A percentile compares a stretch with the other conserved stretches of the same genome.
Evolutionary conservation across 2,888 invertebrate species (phyloP).

Genomic region (Coronaproctus castanopsis): DNA sequence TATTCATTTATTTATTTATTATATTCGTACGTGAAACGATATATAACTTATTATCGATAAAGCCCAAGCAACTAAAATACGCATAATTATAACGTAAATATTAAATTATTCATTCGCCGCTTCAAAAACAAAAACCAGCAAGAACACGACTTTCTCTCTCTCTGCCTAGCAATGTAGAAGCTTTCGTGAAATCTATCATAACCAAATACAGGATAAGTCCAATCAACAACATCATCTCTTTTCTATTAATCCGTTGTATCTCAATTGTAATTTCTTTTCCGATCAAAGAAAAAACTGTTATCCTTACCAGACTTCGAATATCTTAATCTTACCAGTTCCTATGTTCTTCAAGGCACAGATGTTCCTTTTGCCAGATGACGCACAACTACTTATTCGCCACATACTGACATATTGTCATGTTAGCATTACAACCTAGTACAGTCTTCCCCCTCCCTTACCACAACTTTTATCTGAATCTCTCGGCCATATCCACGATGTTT

Average conservation of each 20-base stretch:
- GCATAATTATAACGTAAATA: too few relatives aligned
- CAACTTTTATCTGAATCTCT: background rate
- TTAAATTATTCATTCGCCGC: too few relatives aligned
- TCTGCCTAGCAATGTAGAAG: background rate
- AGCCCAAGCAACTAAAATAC: too few relatives aligned
- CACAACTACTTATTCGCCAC: background rate
- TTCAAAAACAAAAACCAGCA: too few relatives aligned
- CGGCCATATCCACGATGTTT: background rate
- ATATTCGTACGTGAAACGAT: too few relatives aligned
- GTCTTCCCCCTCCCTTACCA: background rate
- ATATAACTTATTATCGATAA: too few relatives aligned
- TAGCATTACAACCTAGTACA: background rate
- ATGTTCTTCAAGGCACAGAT: background rate
- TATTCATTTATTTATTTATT: too few relatives aligned
- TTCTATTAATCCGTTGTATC: background rate
- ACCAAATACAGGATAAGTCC: background rate
- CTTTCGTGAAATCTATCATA: background rate
- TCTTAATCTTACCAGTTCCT: background rate
- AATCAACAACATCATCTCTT: background rate
- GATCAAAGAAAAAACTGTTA: background rate
- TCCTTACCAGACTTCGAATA: background rate
- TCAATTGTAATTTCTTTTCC: background rate
- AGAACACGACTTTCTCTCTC: background rate
- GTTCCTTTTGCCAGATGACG: background rate
- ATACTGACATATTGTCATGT: background rate